Evolutionary conservation across 2,888 invertebrate species (phyloP), one percentile per base, ranked within the genome.

Genomic region (Meandrusa payeni): DNA sequence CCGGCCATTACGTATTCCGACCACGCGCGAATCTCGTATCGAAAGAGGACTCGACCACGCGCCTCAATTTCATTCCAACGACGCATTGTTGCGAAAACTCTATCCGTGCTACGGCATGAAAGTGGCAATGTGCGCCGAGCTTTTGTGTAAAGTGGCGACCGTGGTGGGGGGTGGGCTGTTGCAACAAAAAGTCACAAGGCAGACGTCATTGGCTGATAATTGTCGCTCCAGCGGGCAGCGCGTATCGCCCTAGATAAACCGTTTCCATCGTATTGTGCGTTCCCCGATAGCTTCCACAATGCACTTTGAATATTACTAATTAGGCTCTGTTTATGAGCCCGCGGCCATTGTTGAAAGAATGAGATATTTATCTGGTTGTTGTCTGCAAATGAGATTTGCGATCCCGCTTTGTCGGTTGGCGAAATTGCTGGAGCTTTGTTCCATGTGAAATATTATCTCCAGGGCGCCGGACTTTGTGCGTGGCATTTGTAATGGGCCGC

Each of bases 261-360:
- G 68, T 70, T 74, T 73, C 76, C 80, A 76, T 77, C 82, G 77
- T 79, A 86, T 86, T 85, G 85, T 85, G 75, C 72, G 71, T 73
- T 70, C 72, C 62, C 69, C 63, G 82, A 82, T 81, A 80, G 61
- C 71, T 55, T 59, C 75, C 71, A 81, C 83, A 85, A 85, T 83
- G 83, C 82, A 76, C 76, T 74, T 69, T 76, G 81, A 82, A 85
- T 86, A 87, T 86, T 85, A 85, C 86, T 87, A 87, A 87, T 86
- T 87, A 87, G 86, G 79, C 74, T 66, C 79, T 74, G 76, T 81
- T 85, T 85, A 87, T 87, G 83, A 83, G 75, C 69, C 17, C 36
- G 69, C 71, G 72, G 69, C 82, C 82, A 85, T 85, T 85, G 83
- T 87, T 80, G 83, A 80, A 85, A 85, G 82, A 83, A 78, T 77